These are phyloP conservation scores for Albula glossodonta DNA, from an alignment of 2,113 vertebrate species.

Conservation along the genomic window DNA sequence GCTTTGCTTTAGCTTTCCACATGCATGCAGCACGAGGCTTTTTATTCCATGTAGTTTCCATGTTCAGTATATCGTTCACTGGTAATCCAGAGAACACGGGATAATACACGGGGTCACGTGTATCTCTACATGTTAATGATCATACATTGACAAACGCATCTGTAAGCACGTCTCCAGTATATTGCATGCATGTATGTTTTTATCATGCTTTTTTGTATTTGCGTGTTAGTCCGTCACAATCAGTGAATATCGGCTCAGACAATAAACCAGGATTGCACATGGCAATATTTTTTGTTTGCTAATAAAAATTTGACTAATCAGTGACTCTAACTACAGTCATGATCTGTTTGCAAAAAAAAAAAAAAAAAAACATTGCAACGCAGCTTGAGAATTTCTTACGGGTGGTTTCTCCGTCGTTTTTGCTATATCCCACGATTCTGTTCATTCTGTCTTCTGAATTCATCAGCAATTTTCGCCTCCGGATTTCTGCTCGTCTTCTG, in stretches of 20 bases:
- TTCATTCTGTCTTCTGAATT: conserved; percentile 93
- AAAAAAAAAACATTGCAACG: background rate
- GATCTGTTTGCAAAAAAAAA: no score
- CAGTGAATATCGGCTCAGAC: background rate
- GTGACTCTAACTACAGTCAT: background rate
- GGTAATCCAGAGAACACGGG: background rate
- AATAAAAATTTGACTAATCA: background rate
- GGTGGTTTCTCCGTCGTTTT: conserved; percentile 60
- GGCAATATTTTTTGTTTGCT: background rate
- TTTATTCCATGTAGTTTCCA: no score
- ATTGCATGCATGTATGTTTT: background rate
- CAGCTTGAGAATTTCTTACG: conserved; percentile 48
- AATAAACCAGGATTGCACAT: background rate
- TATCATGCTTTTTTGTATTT: background rate
- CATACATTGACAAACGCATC: no score
- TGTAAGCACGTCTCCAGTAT: background rate
- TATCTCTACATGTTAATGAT: no score
- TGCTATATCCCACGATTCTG: conserved; percentile 84
- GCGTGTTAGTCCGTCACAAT: background rate
- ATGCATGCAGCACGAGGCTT: no score
- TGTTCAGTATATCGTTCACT: background rate
- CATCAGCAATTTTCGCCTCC: conserved; percentile 85
- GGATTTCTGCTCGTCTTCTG: conserved; percentile 85
- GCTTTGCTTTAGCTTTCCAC: no score
- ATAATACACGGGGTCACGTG: no score